Conservation (phyloP, 2,113 vertebrate species). For the Pogonocichla stellata region DNA sequence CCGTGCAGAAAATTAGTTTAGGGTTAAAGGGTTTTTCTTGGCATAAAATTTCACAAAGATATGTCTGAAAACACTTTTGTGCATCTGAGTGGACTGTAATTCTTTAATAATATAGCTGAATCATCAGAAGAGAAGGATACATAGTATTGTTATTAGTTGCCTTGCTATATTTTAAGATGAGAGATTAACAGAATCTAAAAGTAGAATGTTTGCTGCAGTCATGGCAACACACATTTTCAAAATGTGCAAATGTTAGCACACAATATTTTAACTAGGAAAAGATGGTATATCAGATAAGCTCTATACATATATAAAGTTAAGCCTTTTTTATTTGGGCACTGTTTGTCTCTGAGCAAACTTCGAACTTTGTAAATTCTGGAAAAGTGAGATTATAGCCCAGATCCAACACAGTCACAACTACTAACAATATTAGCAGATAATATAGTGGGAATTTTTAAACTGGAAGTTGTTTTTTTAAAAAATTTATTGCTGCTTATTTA, state of each 20-base stretch:
- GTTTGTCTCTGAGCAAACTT: neutral
- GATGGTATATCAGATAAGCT: neutral
- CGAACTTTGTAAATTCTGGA: neutral
- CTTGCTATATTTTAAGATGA: slow-evolving; percentile 34
- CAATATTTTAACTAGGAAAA: neutral
- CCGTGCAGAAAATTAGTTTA: neutral
- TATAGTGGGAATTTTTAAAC: neutral
- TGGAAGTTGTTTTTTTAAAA: too few species aligned
- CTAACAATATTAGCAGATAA: neutral
- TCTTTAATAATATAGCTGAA: slow-evolving; percentile 26
- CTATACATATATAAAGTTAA: neutral
- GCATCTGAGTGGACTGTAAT: neutral
- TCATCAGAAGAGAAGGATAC: slow-evolving; percentile 20
- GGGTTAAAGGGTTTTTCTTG: neutral
- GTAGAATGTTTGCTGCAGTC: slow-evolving; percentile 39
- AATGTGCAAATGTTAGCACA: slow-evolving; percentile 14
- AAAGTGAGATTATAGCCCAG: neutral
- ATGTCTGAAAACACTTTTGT: neutral
- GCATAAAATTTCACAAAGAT: neutral
- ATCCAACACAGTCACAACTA: neutral
- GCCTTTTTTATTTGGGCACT: neutral
- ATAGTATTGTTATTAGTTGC: neutral
- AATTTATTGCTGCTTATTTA: neutral
- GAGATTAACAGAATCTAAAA: slow-evolving; percentile 57
- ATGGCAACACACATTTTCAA: slow-evolving; percentile 27